Percentiles rank a stretch among this genome's conserved stretches.
Evolutionary conservation across 2,888 invertebrate species (phyloP).

Genomic region (Ephialtes manifestator): DNA sequence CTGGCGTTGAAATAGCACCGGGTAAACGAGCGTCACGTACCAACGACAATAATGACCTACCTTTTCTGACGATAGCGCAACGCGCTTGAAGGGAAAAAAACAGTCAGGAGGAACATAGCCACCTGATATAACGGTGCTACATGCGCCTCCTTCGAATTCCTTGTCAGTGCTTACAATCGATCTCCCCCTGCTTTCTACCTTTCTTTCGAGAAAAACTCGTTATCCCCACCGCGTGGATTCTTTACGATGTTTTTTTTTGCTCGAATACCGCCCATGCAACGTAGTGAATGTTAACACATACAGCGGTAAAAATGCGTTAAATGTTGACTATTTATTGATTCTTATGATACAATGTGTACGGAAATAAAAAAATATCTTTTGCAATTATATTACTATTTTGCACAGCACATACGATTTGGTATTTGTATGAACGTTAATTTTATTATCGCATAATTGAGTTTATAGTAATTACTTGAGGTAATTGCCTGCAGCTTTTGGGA

Average conservation of each 20-base stretch:
- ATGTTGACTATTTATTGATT: no score
- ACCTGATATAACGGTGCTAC: conserved; percentile 27
- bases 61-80: conserved; percentile 17
- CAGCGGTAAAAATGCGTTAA: no score
- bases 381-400: no score
- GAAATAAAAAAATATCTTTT: no score
- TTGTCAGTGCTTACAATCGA: conserved; percentile 65
- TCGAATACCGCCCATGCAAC: background rate
- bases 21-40: conserved; percentile 74
- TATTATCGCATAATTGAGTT: no score
- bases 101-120: background rate
- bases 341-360: no score
- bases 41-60: conserved; percentile 74
- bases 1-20: conserved; percentile 30
- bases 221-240: background rate
- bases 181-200: conserved; percentile 38
- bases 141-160: conserved; percentile 52
- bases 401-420: no score
- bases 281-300: background rate
- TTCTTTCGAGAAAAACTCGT: conserved; percentile 48
- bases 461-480: no score
- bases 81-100: conserved; percentile 26
- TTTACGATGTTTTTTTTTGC: background rate
- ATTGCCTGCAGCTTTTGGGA: no score
- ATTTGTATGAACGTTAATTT: no score